A percentile compares a stretch with the other conserved stretches of the same genome.
These are phyloP conservation scores for Syrrhaptes paradoxus DNA, from an alignment of 2,113 vertebrate genomes.

Conservation along the genomic window DNA sequence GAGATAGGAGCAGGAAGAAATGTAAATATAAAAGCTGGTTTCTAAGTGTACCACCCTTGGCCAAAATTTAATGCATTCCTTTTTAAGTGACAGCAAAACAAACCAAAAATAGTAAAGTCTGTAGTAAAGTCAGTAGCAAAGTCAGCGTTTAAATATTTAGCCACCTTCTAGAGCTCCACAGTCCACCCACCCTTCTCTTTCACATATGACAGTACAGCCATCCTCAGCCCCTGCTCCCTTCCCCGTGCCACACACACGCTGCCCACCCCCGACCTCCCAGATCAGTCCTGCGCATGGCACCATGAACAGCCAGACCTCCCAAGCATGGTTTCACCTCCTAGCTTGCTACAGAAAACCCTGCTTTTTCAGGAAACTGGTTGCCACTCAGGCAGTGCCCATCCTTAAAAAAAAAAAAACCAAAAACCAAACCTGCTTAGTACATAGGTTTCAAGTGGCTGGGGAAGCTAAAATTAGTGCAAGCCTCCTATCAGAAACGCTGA, in stretches of 20 bases:
- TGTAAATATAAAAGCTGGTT: neutral
- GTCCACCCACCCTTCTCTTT: neutral
- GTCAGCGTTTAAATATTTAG: neutral
- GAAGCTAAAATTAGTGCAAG: neutral
- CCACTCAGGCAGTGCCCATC: neutral
- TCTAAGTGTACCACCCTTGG: neutral
- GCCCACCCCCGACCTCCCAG: neutral
- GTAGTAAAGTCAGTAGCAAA: neutral
- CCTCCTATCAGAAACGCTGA: neutral
- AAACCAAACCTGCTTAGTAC: neutral
- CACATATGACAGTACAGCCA: neutral
- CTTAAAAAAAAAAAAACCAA: neutral
- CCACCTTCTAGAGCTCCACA: neutral
- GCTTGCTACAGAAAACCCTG: neutral
- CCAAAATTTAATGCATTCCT: conserved; percentile 40
- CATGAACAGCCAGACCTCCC: neutral
- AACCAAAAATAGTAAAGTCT: neutral
- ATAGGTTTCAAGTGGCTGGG: neutral
- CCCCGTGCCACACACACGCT: neutral
- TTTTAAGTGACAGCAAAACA: neutral
- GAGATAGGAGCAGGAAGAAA: neutral
- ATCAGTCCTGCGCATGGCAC: neutral
- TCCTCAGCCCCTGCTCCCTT: neutral
- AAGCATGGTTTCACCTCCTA: neutral
- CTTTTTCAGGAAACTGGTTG: neutral